Base-by-base conservation (phyloP, 53 echinoderm and acorn worm genomes). In the Zoroaster sp. region DNA sequence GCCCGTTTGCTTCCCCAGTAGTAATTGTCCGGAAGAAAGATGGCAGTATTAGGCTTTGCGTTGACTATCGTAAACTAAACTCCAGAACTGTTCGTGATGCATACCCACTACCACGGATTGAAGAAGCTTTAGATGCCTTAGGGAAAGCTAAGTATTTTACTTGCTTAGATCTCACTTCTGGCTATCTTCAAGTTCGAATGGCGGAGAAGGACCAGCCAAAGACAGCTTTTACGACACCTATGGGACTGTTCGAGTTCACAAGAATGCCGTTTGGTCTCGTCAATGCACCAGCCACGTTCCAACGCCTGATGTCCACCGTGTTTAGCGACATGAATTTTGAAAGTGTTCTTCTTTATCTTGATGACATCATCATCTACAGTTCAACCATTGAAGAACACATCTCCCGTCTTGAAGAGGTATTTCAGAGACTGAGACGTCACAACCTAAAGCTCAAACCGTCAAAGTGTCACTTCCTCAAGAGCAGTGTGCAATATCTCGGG, bases 61-160 rank as follows among this genome's bases (percentile, higher is more conserved):
- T 89, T 0, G 89, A 79, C 35, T 79, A 89, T 23, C 68, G 80
- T 11, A 79, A 78, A n/a, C 77, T 89, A 10, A 89, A 89, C 30
- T 66, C 89, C 35, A 78, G 78, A 17, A 89, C 71, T 1, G 34
- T 47, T 5, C 49, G 87, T 20, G 72, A 85, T 85, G 85, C 85
- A n/a, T 85, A 85, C 23, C 85, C 83, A 0, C 25, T 82, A 66
- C 83, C 83, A 20, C 55, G 83, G 43, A 82, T 82, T n/a, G 67
- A 88, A 3, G 76, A 88, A 40, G 55, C 75, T 1, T 40, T 88
- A 13, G 88, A 88, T 55, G 54, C 88, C 12, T 74, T 88, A 28
- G 75, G 88, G 2, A 75, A 88, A 38, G 88, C 88, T 2, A 88
- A 88, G 51, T 91, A 86, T 55, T 91, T 91, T 73, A 54, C 90